phyloP scores from a whole-genome alignment of 2,888 invertebrate species.

The Ormyrus thymus region DNA sequence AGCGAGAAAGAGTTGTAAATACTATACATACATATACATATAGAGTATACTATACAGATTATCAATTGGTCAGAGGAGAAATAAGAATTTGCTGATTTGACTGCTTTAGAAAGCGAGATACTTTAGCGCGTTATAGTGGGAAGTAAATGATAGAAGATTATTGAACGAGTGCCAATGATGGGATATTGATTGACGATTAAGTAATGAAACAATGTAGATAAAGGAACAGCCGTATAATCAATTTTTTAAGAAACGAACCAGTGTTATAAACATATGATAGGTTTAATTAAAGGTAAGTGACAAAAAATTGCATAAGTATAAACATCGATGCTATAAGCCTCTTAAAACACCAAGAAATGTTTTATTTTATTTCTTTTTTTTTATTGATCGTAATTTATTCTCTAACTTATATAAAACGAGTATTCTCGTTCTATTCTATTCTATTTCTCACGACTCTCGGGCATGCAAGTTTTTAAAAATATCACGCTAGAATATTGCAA shows the following conservation, averaged over 20 bases:
- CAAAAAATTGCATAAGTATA: neutral
- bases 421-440: neutral
- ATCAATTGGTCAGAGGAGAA: neutral
- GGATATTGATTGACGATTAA: conserved; percentile 8
- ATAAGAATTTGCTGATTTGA: conserved; percentile 4
- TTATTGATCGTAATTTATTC: neutral
- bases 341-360: neutral
- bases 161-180: conserved; percentile 47
- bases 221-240: conserved; percentile 4
- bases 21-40: conserved; percentile 43
- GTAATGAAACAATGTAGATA: conserved; percentile 33
- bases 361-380: conserved; percentile 7
- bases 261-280: conserved; percentile 16
- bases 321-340: conserved; percentile 14
- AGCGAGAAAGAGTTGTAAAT: conserved; percentile 40
- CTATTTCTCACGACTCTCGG: neutral
- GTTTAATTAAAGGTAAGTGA: conserved; percentile 27
- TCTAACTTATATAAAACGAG: neutral
- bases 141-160: conserved; percentile 15
- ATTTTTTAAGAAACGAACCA: conserved; percentile 24
- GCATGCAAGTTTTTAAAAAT: no score
- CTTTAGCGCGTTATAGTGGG: conserved; percentile 30
- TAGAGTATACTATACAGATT: conserved; percentile 1
- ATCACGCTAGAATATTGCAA: no score
- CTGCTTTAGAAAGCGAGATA: conserved; percentile 30